These are phyloP conservation scores for Clarias batrachus DNA, from an alignment of 2,113 vertebrate genomes.

Conservation along the genomic window DNA sequence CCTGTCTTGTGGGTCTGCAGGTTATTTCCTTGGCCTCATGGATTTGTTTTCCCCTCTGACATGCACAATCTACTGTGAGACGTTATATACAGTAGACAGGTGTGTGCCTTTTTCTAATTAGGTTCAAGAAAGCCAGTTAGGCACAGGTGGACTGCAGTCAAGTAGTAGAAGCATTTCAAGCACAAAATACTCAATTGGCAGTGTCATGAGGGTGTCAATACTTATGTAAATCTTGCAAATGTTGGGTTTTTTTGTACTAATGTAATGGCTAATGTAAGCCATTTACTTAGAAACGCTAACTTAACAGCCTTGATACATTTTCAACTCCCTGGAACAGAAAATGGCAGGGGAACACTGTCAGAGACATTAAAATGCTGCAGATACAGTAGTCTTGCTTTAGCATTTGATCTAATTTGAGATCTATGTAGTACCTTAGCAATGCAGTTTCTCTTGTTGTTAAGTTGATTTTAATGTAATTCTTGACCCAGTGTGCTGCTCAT, in stretches of 20 bases:
- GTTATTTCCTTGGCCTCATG: no score
- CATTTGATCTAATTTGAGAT: neutral
- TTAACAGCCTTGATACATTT: neutral
- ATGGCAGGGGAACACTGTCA: neutral
- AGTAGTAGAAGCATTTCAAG: no score
- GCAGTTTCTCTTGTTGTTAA: neutral
- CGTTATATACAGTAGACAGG: no score
- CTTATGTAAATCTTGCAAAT: no score
- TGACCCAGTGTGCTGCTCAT: neutral
- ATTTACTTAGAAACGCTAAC: neutral
- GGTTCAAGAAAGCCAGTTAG: no score
- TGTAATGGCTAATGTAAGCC: neutral
- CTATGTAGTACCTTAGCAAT: neutral
- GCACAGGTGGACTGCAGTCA: no score
- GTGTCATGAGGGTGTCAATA: no score
- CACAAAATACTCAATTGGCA: no score
- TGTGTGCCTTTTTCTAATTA: no score
- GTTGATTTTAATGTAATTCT: neutral
- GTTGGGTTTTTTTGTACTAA: neutral
- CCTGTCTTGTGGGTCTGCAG: no score
- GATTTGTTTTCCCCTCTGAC: no score
- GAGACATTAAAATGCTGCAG: neutral
- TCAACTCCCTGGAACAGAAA: neutral
- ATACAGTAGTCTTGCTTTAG: neutral
- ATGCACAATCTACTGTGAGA: no score